phyloP scores from a whole-genome alignment of 2,797 vertebrate species.

The Sebastes minor region DNA sequence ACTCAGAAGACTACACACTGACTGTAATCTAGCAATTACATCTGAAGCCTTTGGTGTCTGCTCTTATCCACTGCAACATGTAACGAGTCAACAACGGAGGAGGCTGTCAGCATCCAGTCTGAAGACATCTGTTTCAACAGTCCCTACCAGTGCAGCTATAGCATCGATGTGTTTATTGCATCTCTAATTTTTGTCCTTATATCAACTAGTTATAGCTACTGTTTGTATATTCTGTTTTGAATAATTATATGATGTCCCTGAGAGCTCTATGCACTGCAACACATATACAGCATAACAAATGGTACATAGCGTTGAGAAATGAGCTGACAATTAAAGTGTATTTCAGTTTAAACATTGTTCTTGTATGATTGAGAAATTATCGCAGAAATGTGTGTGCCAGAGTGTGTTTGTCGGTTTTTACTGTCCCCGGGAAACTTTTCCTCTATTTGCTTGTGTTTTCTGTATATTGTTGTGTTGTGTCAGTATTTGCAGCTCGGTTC shows the following conservation, averaged over 20 bases:
- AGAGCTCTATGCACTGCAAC: background rate
- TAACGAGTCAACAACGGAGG: background rate
- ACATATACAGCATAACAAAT: background rate
- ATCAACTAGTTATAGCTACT: background rate
- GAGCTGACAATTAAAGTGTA: background rate
- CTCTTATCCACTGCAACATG: background rate
- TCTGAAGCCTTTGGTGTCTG: constrained; percentile 1
- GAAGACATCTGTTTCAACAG: background rate
- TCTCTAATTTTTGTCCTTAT: background rate
- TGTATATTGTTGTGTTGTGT: background rate
- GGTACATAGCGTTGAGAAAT: background rate
- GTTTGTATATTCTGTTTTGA: background rate
- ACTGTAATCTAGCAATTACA: constrained; percentile 35
- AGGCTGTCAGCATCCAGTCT: background rate
- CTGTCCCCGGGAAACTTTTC: background rate
- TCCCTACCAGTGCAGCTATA: background rate
- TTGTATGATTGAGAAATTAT: background rate
- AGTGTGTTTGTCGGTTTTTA: background rate
- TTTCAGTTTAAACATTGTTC: background rate
- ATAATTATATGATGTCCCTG: background rate
- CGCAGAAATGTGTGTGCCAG: background rate
- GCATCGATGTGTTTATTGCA: background rate
- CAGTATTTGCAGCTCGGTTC: background rate
- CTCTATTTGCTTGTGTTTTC: background rate
- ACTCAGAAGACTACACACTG: constrained; percentile 31